Conservation (phyloP, 2,113 vertebrate species). For the Clarias macrocephalus region DNA sequence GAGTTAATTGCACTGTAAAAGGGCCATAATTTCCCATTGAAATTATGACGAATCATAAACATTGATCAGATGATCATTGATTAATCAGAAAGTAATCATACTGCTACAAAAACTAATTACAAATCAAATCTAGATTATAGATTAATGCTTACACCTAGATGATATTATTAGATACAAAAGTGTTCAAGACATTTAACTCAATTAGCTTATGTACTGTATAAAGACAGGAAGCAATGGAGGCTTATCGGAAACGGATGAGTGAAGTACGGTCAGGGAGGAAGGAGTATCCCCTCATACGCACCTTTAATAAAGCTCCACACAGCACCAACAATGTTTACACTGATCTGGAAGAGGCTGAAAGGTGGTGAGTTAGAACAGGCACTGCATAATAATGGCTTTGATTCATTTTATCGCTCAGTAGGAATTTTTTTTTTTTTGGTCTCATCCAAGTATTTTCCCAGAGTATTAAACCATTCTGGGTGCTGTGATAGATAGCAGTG, state of each 20-base stretch:
- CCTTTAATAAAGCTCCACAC: slow-evolving; percentile 75
- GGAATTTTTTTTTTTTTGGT: background rate
- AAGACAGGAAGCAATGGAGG: slow-evolving; percentile 71
- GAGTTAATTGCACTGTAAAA: background rate
- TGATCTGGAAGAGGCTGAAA: slow-evolving; percentile 75
- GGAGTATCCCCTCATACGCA: slow-evolving; percentile 79
- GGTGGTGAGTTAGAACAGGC: slow-evolving; percentile 68
- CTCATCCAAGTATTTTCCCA: background rate
- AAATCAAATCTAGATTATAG: background rate
- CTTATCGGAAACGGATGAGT: slow-evolving; percentile 74
- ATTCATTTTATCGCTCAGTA: background rate
- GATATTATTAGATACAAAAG: background rate
- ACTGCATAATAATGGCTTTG: background rate
- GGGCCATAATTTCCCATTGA: too few species aligned
- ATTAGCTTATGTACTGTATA: slow-evolving; percentile 32
- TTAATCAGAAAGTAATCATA: background rate
- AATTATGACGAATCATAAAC: background rate
- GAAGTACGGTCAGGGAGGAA: slow-evolving; percentile 72
- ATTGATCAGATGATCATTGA: background rate
- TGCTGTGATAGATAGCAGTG: background rate
- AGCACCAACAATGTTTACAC: slow-evolving; percentile 82
- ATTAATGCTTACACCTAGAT: background rate
- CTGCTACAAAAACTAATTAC: background rate
- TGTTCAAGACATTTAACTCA: background rate
- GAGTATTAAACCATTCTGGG: background rate